Conservation (phyloP, 2,888 invertebrate genomes). For the Lysandra bellargus region DNA sequence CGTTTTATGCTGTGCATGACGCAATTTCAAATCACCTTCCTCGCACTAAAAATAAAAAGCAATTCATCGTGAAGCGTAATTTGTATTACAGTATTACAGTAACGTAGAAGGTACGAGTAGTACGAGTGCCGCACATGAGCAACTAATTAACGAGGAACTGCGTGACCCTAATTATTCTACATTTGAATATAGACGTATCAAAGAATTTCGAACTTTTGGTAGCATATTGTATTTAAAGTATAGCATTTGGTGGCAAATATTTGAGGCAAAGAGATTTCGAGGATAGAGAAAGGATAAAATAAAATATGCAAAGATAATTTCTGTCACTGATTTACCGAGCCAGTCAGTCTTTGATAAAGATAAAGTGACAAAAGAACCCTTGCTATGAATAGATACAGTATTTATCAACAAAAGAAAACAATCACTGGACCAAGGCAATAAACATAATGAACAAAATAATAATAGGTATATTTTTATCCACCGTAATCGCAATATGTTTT, state of each 20-base stretch:
- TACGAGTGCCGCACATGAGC: neutral
- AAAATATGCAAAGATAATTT: neutral
- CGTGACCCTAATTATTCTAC: slow-evolving; percentile 28
- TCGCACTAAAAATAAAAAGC: neutral
- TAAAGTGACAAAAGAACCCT: neutral
- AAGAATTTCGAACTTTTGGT: neutral
- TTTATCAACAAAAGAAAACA: neutral
- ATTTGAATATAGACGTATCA: slow-evolving; percentile 13
- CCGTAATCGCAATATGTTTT: slow-evolving; percentile 14
- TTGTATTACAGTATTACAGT: neutral
- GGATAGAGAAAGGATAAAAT: neutral
- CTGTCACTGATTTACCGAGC: neutral
- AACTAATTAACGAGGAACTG: neutral
- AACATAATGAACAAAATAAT: neutral
- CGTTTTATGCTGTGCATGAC: neutral
- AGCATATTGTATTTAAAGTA: neutral
- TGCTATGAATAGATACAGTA: neutral
- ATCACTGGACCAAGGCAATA: neutral
- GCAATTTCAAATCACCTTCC: slow-evolving; percentile 11
- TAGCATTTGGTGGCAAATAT: neutral
- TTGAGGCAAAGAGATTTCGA: neutral
- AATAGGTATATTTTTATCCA: neutral
- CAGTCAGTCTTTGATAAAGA: neutral
- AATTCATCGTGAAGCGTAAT: neutral
- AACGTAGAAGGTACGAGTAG: neutral